Evolutionary conservation across 2,113 vertebrate species (phyloP).

Genomic region (Crypturellus undulatus): DNA sequence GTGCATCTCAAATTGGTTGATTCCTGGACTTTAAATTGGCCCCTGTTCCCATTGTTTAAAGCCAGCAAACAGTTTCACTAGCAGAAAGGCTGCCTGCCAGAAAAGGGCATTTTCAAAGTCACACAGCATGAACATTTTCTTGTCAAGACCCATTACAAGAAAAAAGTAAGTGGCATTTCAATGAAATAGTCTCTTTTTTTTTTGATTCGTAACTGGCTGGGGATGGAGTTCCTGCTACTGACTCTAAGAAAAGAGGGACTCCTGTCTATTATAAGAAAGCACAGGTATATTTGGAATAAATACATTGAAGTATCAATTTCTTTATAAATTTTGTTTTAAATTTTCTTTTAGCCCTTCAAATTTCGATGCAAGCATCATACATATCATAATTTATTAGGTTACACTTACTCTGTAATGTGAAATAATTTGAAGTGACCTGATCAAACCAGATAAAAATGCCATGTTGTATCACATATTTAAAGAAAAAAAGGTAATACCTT

Average conservation of each 20-base stretch:
- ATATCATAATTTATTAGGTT: background rate
- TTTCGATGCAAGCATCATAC: background rate
- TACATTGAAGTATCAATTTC: background rate
- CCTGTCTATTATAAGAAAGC: background rate
- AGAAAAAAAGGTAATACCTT: background rate
- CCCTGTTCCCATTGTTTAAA: constrained; percentile 55
- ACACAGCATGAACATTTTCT: constrained; percentile 58
- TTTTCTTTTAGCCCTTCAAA: background rate
- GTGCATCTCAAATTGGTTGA: constrained; percentile 38
- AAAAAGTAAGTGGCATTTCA: constrained; percentile 66
- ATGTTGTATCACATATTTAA: background rate
- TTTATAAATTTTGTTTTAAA: background rate
- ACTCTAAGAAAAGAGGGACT: background rate
- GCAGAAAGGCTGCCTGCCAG: constrained; percentile 43
- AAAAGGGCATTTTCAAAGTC: constrained; percentile 72
- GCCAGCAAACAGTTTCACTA: constrained; percentile 14
- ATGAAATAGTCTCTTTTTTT: background rate
- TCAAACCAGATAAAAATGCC: constrained; percentile 34
- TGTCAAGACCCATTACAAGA: constrained; percentile 61
- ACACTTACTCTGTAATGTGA: background rate
- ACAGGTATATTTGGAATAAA: background rate
- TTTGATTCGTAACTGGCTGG: background rate
- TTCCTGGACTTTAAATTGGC: constrained; percentile 53
- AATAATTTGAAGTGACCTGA: constrained; percentile 41
- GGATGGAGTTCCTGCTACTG: background rate